Evolutionary conservation across 2,113 vertebrate species (phyloP), one percentile per base, ranked within the genome.

Genomic region (Typhlomys cinereus): DNA sequence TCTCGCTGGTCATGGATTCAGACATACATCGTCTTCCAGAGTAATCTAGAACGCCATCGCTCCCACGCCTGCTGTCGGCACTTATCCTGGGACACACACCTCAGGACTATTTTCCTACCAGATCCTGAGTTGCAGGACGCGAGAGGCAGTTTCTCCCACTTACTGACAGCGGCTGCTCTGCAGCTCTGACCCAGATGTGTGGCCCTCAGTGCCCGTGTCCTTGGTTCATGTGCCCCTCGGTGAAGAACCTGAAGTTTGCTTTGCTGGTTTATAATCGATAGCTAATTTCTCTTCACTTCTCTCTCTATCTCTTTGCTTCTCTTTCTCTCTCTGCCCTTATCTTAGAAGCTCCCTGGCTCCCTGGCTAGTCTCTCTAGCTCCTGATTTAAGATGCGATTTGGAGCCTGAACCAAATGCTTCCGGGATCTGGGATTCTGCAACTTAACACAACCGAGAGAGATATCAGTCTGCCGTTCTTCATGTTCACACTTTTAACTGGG

Each of bases 111-210:
- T 85, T 61, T 64, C 36, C 83, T 46, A 0, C 36, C 34, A 21
- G 36, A 5, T 52, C 64, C 0, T 20, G 66, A 21, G 39, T 61
- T 44, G 18, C 10, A 57, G 54, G 52, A 4, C 4, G 4, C 7
- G 54, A 14, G 25, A 39, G 64, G 27, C 23, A 54, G 39, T n/a
- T 15, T 20, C 41, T 74, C 25, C 36, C 34, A 4, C 14, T 34
- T 67, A 1, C 2, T 21, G n/a, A n/a, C 20, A 39, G 15, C 1
- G 17, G 29, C 66, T 9, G 21, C 4, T 41, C 11, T 2, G 0
- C 1, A 8, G 57, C 48, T 86, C 88, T 83, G 76, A 66, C 1
- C 59, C 18, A 62, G 52, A 10, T 2, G 15, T 39, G 39, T 36
- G 69, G 14, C 31, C 8, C 41, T 4, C 6, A 8, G 48, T 11